phyloP scores from a whole-genome alignment of 2,888 invertebrate species.

The Sinohyriopsis cumingii region DNA sequence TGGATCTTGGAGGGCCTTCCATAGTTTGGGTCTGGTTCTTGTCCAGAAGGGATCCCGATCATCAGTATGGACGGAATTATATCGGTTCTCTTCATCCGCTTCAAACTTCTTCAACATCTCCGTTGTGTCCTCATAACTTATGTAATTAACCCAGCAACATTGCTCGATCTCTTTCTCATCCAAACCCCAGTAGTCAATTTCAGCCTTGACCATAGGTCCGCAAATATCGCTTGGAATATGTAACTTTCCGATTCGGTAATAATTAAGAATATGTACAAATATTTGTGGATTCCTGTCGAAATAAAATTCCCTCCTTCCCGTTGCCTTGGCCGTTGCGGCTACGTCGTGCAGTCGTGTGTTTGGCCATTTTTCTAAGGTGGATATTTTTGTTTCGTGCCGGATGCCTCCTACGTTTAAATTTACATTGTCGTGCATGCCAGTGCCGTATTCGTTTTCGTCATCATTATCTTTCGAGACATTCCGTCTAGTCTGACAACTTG shows the following conservation, averaged over 20 bases:
- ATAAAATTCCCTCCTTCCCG: constrained; percentile 45
- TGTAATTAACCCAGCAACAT: constrained; percentile 62
- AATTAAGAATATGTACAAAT: constrained; percentile 50
- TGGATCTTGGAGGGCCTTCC: constrained; percentile 52
- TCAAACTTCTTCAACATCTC: constrained; percentile 49
- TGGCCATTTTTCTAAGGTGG: constrained; percentile 42
- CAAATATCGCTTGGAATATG: constrained; percentile 49
- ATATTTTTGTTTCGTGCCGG: constrained; percentile 41
- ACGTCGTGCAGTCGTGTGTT: constrained; percentile 40
- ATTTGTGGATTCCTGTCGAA: constrained; percentile 52
- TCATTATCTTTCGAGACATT: background rate
- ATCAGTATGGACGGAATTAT: constrained; percentile 34
- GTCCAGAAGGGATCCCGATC: constrained; percentile 33
- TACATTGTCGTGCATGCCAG: constrained; percentile 24
- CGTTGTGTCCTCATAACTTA: constrained; percentile 47
- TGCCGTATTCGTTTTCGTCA: background rate
- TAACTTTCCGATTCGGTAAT: constrained; percentile 49
- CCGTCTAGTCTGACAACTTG: constrained; percentile 6
- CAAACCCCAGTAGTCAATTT: constrained; percentile 60
- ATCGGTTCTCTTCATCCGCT: constrained; percentile 38
- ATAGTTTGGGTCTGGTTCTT: constrained; percentile 35
- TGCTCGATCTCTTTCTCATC: constrained; percentile 57
- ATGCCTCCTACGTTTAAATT: constrained; percentile 45
- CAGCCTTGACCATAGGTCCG: constrained; percentile 48
- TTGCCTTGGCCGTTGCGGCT: constrained; percentile 40